phyloP scores from a whole-genome alignment of 2,888 invertebrate genomes.

The Stegophylla sp. region DNA sequence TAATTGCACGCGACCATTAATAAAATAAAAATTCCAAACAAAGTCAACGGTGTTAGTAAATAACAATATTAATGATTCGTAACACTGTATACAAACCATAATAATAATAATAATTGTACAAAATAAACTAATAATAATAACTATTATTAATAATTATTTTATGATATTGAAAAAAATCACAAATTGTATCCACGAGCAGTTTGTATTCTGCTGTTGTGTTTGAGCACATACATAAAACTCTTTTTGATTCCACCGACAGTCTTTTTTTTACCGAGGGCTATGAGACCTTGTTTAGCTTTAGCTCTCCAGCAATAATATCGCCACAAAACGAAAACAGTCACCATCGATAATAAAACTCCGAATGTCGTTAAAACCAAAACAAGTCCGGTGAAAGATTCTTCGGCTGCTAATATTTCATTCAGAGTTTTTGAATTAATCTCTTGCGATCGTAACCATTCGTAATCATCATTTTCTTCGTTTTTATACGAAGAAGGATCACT shows the following conservation, averaged over 20 bases:
- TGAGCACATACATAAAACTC: constrained; percentile 54
- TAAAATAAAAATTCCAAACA: too few relatives aligned
- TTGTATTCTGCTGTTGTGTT: constrained; percentile 44
- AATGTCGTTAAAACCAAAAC: constrained; percentile 8
- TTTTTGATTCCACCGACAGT: constrained; percentile 50
- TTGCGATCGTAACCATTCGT: constrained; percentile 24
- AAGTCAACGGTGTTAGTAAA: too few relatives aligned
- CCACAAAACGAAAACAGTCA: constrained; percentile 39
- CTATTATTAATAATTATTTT: neutral
- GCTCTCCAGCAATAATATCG: constrained; percentile 48
- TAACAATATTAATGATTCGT: too few relatives aligned
- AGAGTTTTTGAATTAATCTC: neutral
- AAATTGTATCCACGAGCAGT: constrained; percentile 50
- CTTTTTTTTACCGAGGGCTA: constrained; percentile 49
- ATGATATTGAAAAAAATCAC: constrained; percentile 10
- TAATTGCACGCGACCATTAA: too few relatives aligned
- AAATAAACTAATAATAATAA: too few relatives aligned
- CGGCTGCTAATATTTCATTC: neutral
- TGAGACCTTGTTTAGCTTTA: constrained; percentile 47
- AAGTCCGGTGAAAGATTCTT: constrained; percentile 21
- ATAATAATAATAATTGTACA: too few relatives aligned
- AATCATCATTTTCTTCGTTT: neutral
- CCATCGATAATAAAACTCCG: neutral
- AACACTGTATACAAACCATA: too few relatives aligned
- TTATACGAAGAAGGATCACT: constrained; percentile 1